phyloP scores from a whole-genome alignment of 2,888 invertebrate genomes.

The Trichogramma evanescens region DNA sequence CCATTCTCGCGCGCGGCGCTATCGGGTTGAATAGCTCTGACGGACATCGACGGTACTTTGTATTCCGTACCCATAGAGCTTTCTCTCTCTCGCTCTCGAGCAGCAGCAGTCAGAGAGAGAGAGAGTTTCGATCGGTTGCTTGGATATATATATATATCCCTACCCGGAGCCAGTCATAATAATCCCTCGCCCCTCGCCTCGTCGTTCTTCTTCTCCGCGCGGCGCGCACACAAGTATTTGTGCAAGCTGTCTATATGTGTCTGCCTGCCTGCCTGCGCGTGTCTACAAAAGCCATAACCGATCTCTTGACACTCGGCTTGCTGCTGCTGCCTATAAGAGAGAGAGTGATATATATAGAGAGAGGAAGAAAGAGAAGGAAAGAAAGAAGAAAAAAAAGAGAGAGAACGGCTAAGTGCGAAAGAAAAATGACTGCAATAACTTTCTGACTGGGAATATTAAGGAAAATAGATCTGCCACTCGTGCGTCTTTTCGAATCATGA shows the following conservation, averaged over 20 bases:
- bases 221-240: too few species aligned
- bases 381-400: neutral
- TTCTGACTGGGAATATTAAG: too few species aligned
- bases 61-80: constrained; percentile 1
- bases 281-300: too few species aligned
- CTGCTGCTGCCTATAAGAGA: neutral
- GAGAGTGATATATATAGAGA: neutral
- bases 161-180: constrained; percentile 1
- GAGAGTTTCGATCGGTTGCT: neutral
- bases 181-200: constrained; percentile 9
- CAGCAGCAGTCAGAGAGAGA: neutral
- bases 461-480: too few species aligned
- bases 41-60: constrained; percentile 5
- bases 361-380: neutral
- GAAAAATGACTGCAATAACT: too few species aligned
- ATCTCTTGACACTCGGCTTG: too few species aligned
- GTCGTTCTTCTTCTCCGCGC: neutral
- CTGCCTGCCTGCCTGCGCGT: too few species aligned
- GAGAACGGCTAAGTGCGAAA: neutral
- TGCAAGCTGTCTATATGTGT: too few species aligned
- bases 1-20: neutral
- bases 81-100: too few species aligned
- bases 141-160: too few species aligned
- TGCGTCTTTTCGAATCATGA: too few species aligned
- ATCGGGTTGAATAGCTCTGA: neutral